These are phyloP conservation scores for Busseola fusca DNA, from an alignment of 2,888 invertebrate genomes.

Conservation along the genomic window DNA sequence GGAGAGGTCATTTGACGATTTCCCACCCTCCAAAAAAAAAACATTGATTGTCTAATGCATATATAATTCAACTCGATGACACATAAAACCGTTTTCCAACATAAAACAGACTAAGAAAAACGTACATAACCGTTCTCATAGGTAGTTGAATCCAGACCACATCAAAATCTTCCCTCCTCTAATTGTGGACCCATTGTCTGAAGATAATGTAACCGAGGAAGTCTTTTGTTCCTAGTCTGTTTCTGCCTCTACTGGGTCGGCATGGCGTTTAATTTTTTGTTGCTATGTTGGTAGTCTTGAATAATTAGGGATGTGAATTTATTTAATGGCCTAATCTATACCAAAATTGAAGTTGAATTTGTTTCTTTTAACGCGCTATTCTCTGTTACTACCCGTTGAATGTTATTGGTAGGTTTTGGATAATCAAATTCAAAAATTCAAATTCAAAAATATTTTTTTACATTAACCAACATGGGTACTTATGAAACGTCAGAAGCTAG, in stretches of 20 bases:
- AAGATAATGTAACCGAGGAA: conserved; percentile 35
- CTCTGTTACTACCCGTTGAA: too few species aligned
- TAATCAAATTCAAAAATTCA: too few species aligned
- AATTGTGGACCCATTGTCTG: conserved; percentile 50
- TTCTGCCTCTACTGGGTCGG: background rate
- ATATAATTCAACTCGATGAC: background rate
- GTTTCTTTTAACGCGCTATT: too few species aligned
- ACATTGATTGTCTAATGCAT: background rate
- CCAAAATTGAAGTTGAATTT: too few species aligned
- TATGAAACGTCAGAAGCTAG: too few species aligned
- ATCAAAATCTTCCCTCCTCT: conserved; percentile 10
- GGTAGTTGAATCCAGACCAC: conserved; percentile 20
- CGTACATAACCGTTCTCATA: background rate
- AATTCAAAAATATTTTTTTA: too few species aligned
- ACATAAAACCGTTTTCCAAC: background rate
- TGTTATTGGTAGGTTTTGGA: too few species aligned
- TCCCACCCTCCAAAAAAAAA: too few species aligned
- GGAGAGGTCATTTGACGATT: too few species aligned
- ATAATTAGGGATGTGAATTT: background rate
- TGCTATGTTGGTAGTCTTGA: background rate
- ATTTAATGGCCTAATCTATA: background rate
- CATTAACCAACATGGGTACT: too few species aligned
- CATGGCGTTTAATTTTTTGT: background rate
- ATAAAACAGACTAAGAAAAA: background rate
- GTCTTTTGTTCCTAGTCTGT: conserved; percentile 39